Percentiles rank a stretch among this genome's conserved stretches.
Evolutionary conservation across 2,888 invertebrate species (phyloP).

Genomic region (Drosophila anomelani): DNA sequence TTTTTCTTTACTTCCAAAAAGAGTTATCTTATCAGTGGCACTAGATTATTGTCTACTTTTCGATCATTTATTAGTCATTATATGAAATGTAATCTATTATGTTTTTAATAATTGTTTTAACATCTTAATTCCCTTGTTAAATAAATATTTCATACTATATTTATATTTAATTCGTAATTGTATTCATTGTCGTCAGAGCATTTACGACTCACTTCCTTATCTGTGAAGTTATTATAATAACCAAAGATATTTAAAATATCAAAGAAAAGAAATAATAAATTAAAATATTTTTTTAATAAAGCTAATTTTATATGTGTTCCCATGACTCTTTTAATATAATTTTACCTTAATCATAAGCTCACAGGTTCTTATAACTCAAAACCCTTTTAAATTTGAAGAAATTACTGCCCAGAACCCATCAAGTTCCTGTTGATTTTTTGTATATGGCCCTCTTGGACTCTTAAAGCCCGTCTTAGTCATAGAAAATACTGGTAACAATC

Average conservation of each 20-base stretch:
- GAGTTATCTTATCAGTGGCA: neutral
- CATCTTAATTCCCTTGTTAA: too few relatives aligned
- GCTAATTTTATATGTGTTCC: too few relatives aligned
- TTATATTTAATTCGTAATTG: too few relatives aligned
- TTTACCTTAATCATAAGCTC: too few relatives aligned
- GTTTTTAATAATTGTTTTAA: neutral
- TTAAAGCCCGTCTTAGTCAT: slow-evolving; percentile 7
- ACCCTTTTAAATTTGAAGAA: too few relatives aligned
- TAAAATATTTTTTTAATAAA: too few relatives aligned
- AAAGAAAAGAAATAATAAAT: neutral
- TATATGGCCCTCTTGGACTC: neutral
- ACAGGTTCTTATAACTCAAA: too few relatives aligned
- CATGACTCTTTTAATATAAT: too few relatives aligned
- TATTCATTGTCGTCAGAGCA: neutral
- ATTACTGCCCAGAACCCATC: neutral
- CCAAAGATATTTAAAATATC: neutral
- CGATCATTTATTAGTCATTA: neutral
- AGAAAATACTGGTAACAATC: neutral
- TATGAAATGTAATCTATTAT: neutral
- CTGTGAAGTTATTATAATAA: neutral
- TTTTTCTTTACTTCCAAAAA: neutral
- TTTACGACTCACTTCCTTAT: slow-evolving; percentile 1
- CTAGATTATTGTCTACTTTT: neutral
- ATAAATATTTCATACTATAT: too few relatives aligned
- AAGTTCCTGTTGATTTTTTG: neutral